These are phyloP conservation scores for Heliconius hortense DNA, from an alignment of 2,888 invertebrate species.

Conservation along the genomic window DNA sequence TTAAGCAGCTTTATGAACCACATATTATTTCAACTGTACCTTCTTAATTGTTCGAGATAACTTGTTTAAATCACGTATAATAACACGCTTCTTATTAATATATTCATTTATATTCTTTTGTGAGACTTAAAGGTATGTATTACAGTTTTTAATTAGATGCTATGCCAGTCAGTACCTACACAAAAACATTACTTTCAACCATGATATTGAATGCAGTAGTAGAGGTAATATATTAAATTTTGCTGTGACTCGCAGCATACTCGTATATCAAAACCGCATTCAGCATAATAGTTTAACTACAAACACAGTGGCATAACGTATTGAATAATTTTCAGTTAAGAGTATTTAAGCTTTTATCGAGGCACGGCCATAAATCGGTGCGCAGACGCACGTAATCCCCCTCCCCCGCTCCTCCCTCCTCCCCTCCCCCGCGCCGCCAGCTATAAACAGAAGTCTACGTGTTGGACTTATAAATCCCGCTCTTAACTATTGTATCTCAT, in stretches of 20 bases:
- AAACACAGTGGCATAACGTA: constrained; percentile 49
- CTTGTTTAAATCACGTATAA: not conserved
- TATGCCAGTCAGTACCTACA: not conserved
- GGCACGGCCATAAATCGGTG: constrained; percentile 76
- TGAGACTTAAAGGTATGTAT: not conserved
- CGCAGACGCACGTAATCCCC: constrained; percentile 77
- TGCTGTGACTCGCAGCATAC: constrained; percentile 4
- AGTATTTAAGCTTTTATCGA: constrained; percentile 82
- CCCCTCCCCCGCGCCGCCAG: constrained; percentile 73
- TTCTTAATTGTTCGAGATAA: constrained; percentile 15
- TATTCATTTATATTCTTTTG: not conserved
- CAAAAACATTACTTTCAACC: not conserved
- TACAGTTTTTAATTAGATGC: not conserved
- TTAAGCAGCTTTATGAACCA: constrained; percentile 15
- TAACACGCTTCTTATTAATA: not conserved
- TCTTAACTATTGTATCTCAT: constrained; percentile 82
- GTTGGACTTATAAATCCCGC: constrained; percentile 81
- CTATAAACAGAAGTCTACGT: constrained; percentile 83
- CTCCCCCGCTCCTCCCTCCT: constrained; percentile 69
- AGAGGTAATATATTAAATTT: constrained; percentile 2
- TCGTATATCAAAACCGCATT: not conserved
- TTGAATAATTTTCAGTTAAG: constrained; percentile 73
- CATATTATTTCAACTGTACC: not conserved
- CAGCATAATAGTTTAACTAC: constrained; percentile 30
- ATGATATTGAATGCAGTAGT: not conserved